These are phyloP conservation scores for Illadopsis cleaveri DNA, from an alignment of 2,113 vertebrate genomes.

Conservation along the genomic window DNA sequence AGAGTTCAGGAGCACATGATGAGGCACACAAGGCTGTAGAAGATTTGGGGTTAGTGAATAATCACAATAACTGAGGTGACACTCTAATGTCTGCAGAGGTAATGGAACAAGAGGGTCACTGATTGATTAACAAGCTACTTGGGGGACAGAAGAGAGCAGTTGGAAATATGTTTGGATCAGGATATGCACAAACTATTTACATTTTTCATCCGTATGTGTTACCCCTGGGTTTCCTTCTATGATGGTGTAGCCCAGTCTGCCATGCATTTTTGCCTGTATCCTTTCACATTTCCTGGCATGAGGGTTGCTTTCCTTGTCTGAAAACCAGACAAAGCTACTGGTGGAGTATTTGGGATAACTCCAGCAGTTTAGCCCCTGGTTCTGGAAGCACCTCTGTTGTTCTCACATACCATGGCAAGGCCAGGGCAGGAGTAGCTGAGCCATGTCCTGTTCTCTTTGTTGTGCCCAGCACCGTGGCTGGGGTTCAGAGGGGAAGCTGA, in stretches of 20 bases:
- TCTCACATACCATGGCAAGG: neutral
- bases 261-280: neutral
- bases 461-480: neutral
- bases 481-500: neutral
- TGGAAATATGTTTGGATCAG: neutral
- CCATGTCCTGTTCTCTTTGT: neutral
- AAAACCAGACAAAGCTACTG: neutral
- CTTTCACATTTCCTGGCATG: neutral
- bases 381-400: neutral
- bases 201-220: neutral
- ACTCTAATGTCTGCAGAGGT: neutral
- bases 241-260: neutral
- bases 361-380: neutral
- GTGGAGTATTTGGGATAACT: neutral
- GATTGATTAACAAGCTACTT: neutral
- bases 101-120: neutral
- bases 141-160: neutral
- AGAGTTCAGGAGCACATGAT: neutral
- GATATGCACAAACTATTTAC: neutral
- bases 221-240: rapidly evolving
- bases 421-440: neutral
- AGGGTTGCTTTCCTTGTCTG: neutral
- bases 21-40: neutral
- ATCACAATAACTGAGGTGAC: neutral
- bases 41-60: neutral